Evolutionary conservation across 2,113 vertebrate species (phyloP).

Genomic region (Naja naja): DNA sequence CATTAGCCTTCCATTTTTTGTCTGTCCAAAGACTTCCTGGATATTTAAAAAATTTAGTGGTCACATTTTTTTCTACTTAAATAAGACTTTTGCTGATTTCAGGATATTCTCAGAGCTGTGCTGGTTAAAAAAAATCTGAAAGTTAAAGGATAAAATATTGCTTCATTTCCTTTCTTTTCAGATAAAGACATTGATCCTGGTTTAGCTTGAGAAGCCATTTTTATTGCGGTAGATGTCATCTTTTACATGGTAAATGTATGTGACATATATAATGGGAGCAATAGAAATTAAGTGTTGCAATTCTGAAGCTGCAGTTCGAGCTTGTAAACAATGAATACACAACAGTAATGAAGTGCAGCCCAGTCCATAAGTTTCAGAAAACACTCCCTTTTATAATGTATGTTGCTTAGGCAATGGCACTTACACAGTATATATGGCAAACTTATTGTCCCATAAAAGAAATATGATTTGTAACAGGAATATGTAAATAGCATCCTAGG

Average conservation of each 20-base stretch:
- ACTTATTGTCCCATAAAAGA: not conserved
- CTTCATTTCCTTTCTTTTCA: slow-evolving; percentile 24
- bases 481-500: not conserved
- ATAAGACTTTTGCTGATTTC: slow-evolving; percentile 51
- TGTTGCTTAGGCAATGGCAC: not conserved
- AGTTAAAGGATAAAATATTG: slow-evolving; percentile 37
- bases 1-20: not conserved
- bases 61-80: slow-evolving; percentile 35
- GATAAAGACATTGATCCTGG: slow-evolving; percentile 28
- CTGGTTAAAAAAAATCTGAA: slow-evolving; percentile 8
- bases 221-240: not conserved
- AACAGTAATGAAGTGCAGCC: not conserved
- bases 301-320: not conserved
- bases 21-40: slow-evolving; percentile 52
- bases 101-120: not conserved
- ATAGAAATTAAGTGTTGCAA: not conserved
- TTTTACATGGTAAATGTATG: not conserved
- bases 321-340: not conserved
- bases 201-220: not conserved
- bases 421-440: not conserved
- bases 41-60: slow-evolving; percentile 34
- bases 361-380: not conserved
- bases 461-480: not conserved
- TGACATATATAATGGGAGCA: not conserved
- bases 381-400: not conserved